phyloP scores from a whole-genome alignment of 2,797 vertebrate genomes.

The Oryzias dopingdopingensis region DNA sequence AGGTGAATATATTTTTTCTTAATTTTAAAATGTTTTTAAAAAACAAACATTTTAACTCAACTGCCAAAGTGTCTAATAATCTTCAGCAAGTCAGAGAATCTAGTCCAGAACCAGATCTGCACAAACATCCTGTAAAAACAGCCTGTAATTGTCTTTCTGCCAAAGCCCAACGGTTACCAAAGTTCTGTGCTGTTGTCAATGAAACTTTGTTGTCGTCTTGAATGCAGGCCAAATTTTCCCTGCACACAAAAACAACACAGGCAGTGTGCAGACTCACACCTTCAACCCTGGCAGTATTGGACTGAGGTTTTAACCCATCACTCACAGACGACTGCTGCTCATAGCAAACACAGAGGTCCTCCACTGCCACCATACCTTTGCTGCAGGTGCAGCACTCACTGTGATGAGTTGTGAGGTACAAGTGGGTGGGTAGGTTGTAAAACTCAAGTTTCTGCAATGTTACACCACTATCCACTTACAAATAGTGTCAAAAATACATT shows the following conservation, averaged over 20 bases:
- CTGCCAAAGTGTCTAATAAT: too few species aligned
- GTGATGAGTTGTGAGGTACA: conserved; percentile 1
- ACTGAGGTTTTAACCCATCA: conserved; percentile 14
- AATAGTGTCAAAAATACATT: too few species aligned
- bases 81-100: too few species aligned
- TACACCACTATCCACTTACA: too few species aligned
- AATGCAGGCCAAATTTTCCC: conserved; percentile 24
- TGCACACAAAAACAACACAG: conserved; percentile 9
- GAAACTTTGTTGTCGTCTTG: conserved; percentile 27
- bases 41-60: too few species aligned
- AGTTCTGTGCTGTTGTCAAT: conserved; percentile 34
- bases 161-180: conserved; percentile 26
- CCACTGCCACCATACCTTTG: conserved; percentile 39
- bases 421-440: conserved; percentile 4
- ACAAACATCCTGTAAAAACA: conserved; percentile 13
- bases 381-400: conserved; percentile 28
- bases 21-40: too few species aligned
- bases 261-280: conserved; percentile 25
- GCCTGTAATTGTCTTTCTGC: conserved; percentile 26
- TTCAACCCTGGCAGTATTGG: conserved; percentile 13
- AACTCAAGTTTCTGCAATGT: background rate
- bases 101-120: too few species aligned
- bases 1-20: too few species aligned
- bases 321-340: conserved; percentile 1
- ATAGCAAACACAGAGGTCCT: conserved; percentile 18